Percentiles rank a stretch among this genome's conserved stretches.
These are phyloP conservation scores for Calephelis perditalis DNA, from an alignment of 2,888 invertebrate species.

Conservation along the genomic window DNA sequence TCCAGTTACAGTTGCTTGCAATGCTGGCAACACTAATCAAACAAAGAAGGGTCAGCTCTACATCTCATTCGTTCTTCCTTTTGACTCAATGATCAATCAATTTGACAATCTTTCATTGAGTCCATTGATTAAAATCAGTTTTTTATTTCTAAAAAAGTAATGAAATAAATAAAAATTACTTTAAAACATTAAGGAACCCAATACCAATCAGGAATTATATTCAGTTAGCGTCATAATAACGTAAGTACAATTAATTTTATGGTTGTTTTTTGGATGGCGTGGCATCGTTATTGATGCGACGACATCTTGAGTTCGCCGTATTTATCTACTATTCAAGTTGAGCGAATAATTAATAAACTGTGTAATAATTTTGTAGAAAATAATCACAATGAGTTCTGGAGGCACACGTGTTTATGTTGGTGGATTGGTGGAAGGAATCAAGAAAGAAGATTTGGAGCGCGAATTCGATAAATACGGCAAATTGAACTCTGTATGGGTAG, in stretches of 20 bases:
- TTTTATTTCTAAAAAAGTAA: constrained; percentile 3
- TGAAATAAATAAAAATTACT: constrained; percentile 21
- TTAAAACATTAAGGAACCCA: constrained; percentile 34
- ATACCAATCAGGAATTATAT: constrained; percentile 23
- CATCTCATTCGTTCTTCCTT: constrained; percentile 19
- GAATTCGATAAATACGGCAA: constrained; percentile 96
- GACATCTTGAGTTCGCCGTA: constrained; percentile 73
- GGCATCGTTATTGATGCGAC: constrained; percentile 60
- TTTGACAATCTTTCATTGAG: constrained; percentile 16
- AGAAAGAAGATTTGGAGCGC: constrained; percentile 93
- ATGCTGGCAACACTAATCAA: constrained; percentile 2
- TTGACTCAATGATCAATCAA: constrained; percentile 19
- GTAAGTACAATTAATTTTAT: constrained; percentile 46
- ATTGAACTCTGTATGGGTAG: constrained; percentile 94
- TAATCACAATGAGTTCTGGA: constrained; percentile 59
- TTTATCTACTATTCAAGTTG: constrained; percentile 47
- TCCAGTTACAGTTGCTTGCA: not conserved
- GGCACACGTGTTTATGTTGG: constrained; percentile 93
- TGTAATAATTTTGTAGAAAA: constrained; percentile 34
- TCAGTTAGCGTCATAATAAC: constrained; percentile 35
- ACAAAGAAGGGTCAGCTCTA: not conserved
- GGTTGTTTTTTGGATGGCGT: constrained; percentile 50
- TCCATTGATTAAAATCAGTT: constrained; percentile 17
- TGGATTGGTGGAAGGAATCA: constrained; percentile 91
- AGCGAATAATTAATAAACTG: constrained; percentile 19